Percentiles rank a stretch among this genome's conserved stretches.
These are phyloP conservation scores for Entomobrya proxima DNA, from an alignment of 2,888 invertebrate genomes.

Conservation along the genomic window DNA sequence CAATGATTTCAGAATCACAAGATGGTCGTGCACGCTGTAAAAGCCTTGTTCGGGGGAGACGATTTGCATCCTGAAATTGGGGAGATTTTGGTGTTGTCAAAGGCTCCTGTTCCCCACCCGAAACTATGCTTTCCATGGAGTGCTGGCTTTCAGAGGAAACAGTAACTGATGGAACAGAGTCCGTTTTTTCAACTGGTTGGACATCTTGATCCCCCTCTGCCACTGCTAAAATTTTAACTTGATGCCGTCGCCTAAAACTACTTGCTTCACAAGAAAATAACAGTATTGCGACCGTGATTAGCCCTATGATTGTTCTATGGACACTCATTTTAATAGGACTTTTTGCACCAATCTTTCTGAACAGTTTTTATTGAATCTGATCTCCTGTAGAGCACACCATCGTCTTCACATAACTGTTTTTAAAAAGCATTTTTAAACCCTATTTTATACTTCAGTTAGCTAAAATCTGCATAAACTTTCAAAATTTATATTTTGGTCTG, in stretches of 20 bases:
- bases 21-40: not conserved
- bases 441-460: too few relatives aligned
- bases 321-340: not conserved
- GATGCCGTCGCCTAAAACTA: constrained; percentile 39
- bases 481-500: too few relatives aligned
- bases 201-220: constrained; percentile 41
- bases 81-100: constrained; percentile 14
- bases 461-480: too few relatives aligned
- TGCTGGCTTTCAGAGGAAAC: constrained; percentile 30
- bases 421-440: too few relatives aligned
- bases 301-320: not conserved
- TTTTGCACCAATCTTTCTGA: too few relatives aligned
- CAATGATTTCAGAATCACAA: not conserved
- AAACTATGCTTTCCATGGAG: not conserved
- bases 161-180: not conserved
- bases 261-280: constrained; percentile 20
- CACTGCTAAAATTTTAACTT: constrained; percentile 1
- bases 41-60: constrained; percentile 9
- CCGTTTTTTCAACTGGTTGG: not conserved
- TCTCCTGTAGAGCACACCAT: too few relatives aligned
- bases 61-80: not conserved
- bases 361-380: too few relatives aligned
- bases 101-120: not conserved
- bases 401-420: too few relatives aligned
- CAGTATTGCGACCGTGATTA: not conserved